phyloP scores from a whole-genome alignment of 2,888 invertebrate species.

The Calameuta filiformis region DNA sequence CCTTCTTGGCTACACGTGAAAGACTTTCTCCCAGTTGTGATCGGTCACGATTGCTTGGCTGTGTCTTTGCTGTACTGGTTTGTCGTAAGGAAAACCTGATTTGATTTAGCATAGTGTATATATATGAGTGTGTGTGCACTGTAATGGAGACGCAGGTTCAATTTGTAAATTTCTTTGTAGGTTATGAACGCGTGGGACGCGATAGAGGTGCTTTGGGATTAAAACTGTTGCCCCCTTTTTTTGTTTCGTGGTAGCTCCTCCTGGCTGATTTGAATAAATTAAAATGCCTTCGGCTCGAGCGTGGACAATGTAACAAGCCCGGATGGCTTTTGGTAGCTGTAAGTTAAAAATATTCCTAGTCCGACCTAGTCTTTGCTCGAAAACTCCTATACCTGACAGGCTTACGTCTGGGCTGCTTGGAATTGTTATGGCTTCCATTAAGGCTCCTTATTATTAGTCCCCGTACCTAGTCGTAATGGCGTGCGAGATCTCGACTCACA shows the following conservation, averaged over 20 bases:
- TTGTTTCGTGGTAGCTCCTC: background rate
- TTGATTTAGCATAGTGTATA: background rate
- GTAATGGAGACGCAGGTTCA: background rate
- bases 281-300: background rate
- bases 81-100: background rate
- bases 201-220: background rate
- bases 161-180: background rate
- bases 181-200: background rate
- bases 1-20: background rate
- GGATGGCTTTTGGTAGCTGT: background rate
- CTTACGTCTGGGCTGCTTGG: background rate
- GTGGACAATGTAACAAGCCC: background rate
- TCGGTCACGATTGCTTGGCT: background rate
- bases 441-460: background rate
- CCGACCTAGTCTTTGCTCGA: background rate
- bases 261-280: background rate
- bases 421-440: background rate
- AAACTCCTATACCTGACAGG: background rate
- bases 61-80: background rate
- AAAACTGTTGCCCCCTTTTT: background rate
- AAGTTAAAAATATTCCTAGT: background rate
- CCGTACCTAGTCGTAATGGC: background rate
- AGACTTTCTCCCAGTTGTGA: constrained; percentile 5
- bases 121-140: background rate
- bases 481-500: background rate